These are phyloP conservation scores for Phrynocephalus vlangalii DNA, from an alignment of 2,797 vertebrate genomes.

Conservation along the genomic window DNA sequence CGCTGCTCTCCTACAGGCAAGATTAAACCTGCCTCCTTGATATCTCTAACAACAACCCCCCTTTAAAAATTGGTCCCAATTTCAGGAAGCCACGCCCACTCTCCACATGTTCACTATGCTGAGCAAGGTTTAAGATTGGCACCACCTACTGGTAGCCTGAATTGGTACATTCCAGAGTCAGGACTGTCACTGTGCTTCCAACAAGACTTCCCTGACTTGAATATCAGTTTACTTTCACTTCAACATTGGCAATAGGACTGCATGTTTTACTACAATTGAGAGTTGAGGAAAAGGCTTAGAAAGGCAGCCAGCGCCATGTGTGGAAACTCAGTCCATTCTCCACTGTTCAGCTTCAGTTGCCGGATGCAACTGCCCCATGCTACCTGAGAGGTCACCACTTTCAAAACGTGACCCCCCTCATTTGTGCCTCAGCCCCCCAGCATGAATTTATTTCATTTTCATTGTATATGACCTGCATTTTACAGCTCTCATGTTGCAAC, in stretches of 20 bases:
- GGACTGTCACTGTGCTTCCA: too few relatives aligned
- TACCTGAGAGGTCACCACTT: neutral
- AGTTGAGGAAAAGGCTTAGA: neutral
- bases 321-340: neutral
- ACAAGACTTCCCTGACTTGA: neutral
- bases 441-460: slow-evolving; percentile 13
- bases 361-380: neutral
- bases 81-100: neutral
- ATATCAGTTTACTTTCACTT: neutral
- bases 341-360: neutral
- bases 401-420: neutral
- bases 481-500: neutral
- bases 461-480: neutral
- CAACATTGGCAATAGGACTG: neutral
- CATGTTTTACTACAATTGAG: neutral
- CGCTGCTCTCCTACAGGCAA: neutral
- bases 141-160: neutral
- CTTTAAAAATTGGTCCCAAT: too few relatives aligned
- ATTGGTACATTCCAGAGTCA: too few relatives aligned
- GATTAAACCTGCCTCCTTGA: neutral
- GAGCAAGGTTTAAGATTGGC: neutral
- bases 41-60: neutral
- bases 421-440: too few relatives aligned
- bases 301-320: neutral
- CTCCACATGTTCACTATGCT: neutral